Base-by-base conservation (phyloP, 2,888 invertebrate species). In the Catocala nupta region DNA sequence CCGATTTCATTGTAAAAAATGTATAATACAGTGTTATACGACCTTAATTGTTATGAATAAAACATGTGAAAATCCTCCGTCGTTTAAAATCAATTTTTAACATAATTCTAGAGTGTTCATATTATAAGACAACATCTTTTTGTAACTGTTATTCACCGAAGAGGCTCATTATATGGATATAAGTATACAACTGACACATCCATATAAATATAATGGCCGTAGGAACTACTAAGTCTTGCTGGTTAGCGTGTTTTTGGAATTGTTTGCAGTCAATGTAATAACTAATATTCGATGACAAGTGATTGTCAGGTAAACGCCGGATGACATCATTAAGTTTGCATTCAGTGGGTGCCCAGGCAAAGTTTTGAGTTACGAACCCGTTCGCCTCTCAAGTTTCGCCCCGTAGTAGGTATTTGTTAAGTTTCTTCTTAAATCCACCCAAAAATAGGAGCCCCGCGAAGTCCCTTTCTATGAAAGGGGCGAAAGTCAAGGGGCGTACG, bases 1-100 rank as follows among this genome's bases (percentile, higher is more conserved):
- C 13, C 16, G 33, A 42, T 13, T 13, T 34, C 5, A 12, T 45
- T 34, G 34, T 25, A 43, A 76, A 69, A 63, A 76, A 61, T 57
- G 36, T 44, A 16, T 50, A 45, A 59, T 50, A 25, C 12, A 44
- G 33, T 39, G 57, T 59, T 56, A 63, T 53, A 59, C 8, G 51
- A 62, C 62, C 16, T 25, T 54, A 44, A 65, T 48, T 43, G 13
- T 59, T 50, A 67, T 54, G 43, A 60, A 55, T 70, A 63, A 71
- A 77, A 63, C 63, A 71, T 75, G 64, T 61, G 71, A 65, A 75
- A 65, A 71, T 48, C 64, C 52, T 71, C 63, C 64, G 34, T 55
- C 55, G 52, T 36, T 63, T 63, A 25, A 63, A 64, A 68, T 68
- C 50, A 57, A 51, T 65, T 39, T 42, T 56, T 64, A 63, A 68